Evolutionary conservation across 2,113 vertebrate genomes (phyloP).

Genomic region (Phoenicopterus ruber): DNA sequence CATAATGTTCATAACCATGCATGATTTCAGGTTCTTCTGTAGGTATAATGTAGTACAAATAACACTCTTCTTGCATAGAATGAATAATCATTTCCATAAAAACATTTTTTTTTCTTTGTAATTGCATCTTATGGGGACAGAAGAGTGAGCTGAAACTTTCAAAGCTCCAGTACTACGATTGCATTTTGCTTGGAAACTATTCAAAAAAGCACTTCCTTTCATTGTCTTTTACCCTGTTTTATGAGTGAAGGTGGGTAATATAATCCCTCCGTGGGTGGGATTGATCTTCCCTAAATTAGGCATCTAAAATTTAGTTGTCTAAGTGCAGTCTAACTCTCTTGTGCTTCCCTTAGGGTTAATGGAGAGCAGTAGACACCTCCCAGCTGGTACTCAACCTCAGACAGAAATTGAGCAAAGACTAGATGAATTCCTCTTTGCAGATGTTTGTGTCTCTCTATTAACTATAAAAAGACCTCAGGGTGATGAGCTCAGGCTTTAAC

Average conservation of each 20-base stretch:
- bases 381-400: neutral
- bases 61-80: neutral
- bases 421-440: neutral
- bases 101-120: neutral
- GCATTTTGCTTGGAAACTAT: neutral
- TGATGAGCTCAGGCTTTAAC: slow-evolving; percentile 39
- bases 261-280: neutral
- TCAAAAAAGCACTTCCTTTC: neutral
- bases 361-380: neutral
- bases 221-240: neutral
- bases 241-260: neutral
- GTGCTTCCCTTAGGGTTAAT: neutral
- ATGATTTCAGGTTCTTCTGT: neutral
- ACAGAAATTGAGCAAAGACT: neutral
- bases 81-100: neutral
- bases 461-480: neutral
- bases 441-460: slow-evolving; percentile 4
- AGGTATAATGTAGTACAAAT: neutral
- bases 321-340: neutral
- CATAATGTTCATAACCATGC: neutral
- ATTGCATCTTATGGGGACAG: neutral
- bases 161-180: neutral
- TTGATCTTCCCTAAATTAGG: neutral
- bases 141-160: neutral
- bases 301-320: neutral